Conservation (phyloP, 2,888 invertebrate species). For the Hirtodrosophila trivittata region DNA sequence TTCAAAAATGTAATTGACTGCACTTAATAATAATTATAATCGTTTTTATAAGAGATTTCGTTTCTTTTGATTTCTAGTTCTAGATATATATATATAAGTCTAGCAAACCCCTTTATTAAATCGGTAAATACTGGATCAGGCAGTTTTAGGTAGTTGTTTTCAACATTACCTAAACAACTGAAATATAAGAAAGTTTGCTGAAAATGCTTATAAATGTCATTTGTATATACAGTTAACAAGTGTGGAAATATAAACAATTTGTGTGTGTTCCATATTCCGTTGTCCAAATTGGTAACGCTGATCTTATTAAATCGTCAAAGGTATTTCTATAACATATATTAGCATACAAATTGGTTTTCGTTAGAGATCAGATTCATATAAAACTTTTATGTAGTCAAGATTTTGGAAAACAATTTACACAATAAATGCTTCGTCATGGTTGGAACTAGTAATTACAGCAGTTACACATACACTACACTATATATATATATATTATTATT, state of each 20-base stretch:
- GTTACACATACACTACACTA: constrained; percentile 13
- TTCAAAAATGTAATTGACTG: constrained; percentile 52
- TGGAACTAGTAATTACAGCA: constrained; percentile 10
- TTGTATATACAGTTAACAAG: constrained; percentile 41
- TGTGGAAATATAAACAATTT: constrained; percentile 42
- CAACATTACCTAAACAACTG: constrained; percentile 46
- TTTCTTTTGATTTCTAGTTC: not conserved
- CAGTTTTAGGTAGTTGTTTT: constrained; percentile 62
- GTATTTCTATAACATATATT: too few relatives aligned
- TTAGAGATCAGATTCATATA: constrained; percentile 38
- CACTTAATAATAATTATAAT: constrained; percentile 24
- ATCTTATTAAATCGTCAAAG: too few relatives aligned
- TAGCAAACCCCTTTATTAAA: too few relatives aligned
- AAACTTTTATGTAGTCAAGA: constrained; percentile 31
- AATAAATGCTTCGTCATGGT: constrained; percentile 33
- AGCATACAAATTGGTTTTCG: constrained; percentile 29
- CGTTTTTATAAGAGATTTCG: constrained; percentile 8
- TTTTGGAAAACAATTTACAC: constrained; percentile 32
- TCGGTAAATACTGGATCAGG: constrained; percentile 77
- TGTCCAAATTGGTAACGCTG: constrained; percentile 44
- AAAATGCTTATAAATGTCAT: constrained; percentile 48
- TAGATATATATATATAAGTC: too few relatives aligned
- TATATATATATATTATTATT: not conserved
- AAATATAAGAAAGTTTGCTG: constrained; percentile 31
- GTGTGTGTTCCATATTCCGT: constrained; percentile 46